Base-by-base conservation (phyloP, 2,113 vertebrate genomes). In the Corythoichthys intestinalis region DNA sequence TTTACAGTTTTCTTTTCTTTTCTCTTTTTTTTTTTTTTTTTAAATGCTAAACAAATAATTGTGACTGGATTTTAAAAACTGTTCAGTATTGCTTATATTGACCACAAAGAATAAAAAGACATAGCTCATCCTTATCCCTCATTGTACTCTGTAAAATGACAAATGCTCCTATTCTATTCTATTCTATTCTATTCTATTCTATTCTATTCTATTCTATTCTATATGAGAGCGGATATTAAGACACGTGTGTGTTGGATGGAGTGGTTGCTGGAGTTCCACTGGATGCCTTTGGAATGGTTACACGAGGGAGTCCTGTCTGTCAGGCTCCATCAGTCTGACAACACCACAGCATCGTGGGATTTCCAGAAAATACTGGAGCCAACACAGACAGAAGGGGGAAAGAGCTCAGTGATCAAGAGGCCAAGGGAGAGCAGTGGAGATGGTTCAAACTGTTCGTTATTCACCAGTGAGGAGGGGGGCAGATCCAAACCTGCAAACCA, bases 361-460 rank as follows among this genome's bases (percentile, higher is more conserved):
- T 77, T 50, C 53, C 37, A 61, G 65, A 71, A 75, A 69, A 62
- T 63, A 14, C 56, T 65, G 34, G 37, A 66, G 60, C 73, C 67
- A 75, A 66, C 54, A 63, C 60, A 73, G 37, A 35, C 20, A 59
- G 63, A 34, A 60, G 4, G 41, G 46, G 58, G 57, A 69, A 72
- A 61, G 39, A 8, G 48, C 52, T 68, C n/a, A 38, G 66, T 39
- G 68, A 77, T 5, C 10, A 8, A 69, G 64, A 66, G 39, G n/a
- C n/a, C 1, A 17, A 53, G 17, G 41, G 48, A 70, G 38, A 61
- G 13, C 17, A 28, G 20, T 41, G 4, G 3, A 46, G 66, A 66
- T 44, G 37, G 69, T 52, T 70, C 57, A 72, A 48, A 44, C 60
- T 46, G 60, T 20, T 50, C 62, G 52, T 48, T 34, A 9, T 66